Evolutionary conservation across 2,888 invertebrate genomes (phyloP).

Genomic region (Serripes groenlandicus): DNA sequence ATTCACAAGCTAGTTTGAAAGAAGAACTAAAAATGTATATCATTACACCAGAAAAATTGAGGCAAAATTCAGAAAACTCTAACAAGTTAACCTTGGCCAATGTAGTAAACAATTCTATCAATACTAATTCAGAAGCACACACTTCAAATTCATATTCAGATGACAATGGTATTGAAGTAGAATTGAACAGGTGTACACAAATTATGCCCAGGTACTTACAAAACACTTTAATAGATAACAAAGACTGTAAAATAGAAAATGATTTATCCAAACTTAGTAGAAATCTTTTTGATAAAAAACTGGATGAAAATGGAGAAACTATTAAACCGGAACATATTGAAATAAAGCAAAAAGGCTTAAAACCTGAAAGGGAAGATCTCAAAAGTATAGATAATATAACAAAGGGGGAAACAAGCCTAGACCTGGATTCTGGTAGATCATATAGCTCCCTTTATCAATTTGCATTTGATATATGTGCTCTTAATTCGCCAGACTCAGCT

Average conservation of each 20-base stretch:
- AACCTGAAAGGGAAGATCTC: not conserved
- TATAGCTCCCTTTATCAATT: not conserved
- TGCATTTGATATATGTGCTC: not conserved
- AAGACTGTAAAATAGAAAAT: too few species aligned
- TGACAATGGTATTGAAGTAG: too few species aligned
- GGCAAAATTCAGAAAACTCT: not conserved
- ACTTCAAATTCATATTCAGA: too few species aligned
- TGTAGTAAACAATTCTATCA: too few species aligned
- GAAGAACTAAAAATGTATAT: conserved; percentile 68
- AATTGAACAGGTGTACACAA: too few species aligned
- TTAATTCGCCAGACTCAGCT: not conserved
- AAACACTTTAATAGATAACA: too few species aligned
- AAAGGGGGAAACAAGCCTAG: not conserved
- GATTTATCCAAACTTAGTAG: too few species aligned
- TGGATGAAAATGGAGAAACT: too few species aligned
- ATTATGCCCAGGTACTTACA: too few species aligned
- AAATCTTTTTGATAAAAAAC: too few species aligned
- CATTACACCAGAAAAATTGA: conserved; percentile 47
- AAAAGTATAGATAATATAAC: not conserved
- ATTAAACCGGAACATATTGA: not conserved
- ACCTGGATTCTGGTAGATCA: not conserved
- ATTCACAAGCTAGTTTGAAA: conserved; percentile 27
- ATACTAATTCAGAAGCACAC: too few species aligned
- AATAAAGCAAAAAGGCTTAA: not conserved
- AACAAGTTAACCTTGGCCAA: too few species aligned